Percentiles rank a stretch among this genome's conserved stretches.
Evolutionary conservation across 64 coral and sea anemone genomes (phyloP).

Genomic region (Montipora sp.): DNA sequence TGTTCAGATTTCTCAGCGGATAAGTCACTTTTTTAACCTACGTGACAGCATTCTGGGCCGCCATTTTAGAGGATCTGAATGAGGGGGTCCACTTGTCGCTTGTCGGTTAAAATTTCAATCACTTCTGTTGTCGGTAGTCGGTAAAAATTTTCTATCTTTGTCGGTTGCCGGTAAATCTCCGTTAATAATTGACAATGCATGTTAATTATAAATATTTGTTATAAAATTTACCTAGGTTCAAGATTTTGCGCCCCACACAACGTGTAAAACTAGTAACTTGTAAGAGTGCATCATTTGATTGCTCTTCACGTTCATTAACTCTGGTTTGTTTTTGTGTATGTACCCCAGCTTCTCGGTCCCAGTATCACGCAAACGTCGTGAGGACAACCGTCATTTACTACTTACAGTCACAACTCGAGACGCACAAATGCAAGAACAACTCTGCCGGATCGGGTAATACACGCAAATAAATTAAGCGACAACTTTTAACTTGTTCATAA

Average conservation of each 20-base stretch:
- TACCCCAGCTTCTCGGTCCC: constrained; percentile 4
- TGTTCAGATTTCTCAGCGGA: too few species aligned
- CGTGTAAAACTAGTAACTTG: neutral
- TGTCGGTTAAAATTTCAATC: constrained; percentile 4
- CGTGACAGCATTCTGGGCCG: too few species aligned
- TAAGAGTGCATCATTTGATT: constrained; percentile 12
- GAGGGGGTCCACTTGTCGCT: neutral
- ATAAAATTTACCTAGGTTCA: neutral
- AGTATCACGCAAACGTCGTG: neutral
- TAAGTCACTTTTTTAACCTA: too few species aligned
- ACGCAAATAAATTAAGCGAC: too few species aligned
- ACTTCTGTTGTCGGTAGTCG: constrained; percentile 21
- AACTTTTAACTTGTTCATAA: too few species aligned
- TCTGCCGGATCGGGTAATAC: neutral
- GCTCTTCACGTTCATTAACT: neutral
- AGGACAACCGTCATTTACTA: neutral
- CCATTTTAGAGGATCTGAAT: neutral
- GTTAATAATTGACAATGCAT: constrained; percentile 5
- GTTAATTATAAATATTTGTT: constrained; percentile 5
- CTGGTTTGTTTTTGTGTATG: neutral
- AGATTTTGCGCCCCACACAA: neutral
- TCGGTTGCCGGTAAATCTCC: neutral
- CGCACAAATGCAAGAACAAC: constrained; percentile 25
- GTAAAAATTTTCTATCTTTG: neutral
- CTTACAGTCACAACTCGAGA: constrained; percentile 15